A percentile compares a stretch with the other conserved stretches of the same genome.
These are phyloP conservation scores for Callimorpha dominula DNA, from an alignment of 2,888 invertebrate species.

Conservation along the genomic window DNA sequence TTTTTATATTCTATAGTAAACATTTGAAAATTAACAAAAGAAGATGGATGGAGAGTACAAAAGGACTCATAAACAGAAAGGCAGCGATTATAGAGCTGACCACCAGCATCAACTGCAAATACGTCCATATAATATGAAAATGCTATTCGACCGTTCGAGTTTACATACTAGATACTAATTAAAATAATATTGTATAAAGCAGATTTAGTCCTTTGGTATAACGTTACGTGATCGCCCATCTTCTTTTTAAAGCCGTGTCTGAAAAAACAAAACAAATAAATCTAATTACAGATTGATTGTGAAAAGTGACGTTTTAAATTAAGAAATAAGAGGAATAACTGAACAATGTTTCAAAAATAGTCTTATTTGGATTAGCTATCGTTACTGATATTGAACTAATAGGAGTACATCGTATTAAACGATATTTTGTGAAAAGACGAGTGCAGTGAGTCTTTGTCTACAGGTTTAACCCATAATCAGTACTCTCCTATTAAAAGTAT, in stretches of 20 bases:
- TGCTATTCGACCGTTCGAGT: neutral
- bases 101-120: neutral
- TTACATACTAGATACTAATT: neutral
- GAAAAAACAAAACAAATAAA: constrained; percentile 27
- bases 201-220: constrained; percentile 54
- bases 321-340: too few species aligned
- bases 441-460: too few species aligned
- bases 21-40: neutral
- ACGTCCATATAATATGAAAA: neutral
- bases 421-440: too few species aligned
- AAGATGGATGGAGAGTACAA: neutral
- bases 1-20: neutral
- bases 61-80: neutral
- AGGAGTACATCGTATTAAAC: too few species aligned
- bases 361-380: too few species aligned
- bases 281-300: neutral
- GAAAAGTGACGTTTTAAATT: too few species aligned
- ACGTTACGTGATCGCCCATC: constrained; percentile 18
- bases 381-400: too few species aligned
- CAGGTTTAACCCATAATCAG: too few species aligned
- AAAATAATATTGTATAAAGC: constrained; percentile 20
- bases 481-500: too few species aligned
- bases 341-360: too few species aligned
- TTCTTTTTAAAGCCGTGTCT: constrained; percentile 45
- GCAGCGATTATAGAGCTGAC: neutral